Base-by-base conservation (phyloP, 2,113 vertebrate species). In the Myotis lucifugus region DNA sequence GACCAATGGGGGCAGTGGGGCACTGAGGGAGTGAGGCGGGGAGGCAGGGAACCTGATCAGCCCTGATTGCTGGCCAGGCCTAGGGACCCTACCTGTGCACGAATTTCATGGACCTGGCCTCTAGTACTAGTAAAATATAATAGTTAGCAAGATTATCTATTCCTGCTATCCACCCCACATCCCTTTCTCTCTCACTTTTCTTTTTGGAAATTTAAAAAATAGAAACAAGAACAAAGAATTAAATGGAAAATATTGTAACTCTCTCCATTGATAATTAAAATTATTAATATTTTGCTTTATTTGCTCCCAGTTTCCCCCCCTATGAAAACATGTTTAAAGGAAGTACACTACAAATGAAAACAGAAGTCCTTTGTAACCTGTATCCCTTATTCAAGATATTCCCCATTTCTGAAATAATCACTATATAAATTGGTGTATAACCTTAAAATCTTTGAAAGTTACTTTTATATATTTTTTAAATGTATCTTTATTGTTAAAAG, bases 271-370 rank as follows among this genome's bases (percentile, higher is more conserved):
- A 91, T 66, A 66, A 42, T 32, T n/a, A 84, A 93, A 78, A 27
- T 18, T 83, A 40, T 29, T 61, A 56, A 86, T 69, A 56, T 89
- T 93, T 88, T 91, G 83, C 18, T 81, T 90, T 85, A 61, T 34
- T 72, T 90, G 54, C 10, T 37, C 32, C 70, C 13, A 59, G 5
- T 37, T 87, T 70, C 86, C 17, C 74, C 37, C 40, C 0, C 76
- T 85, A 25, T 72, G 23, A 48, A 42, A 59, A 85, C 11, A 34
- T 21, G 12, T 85, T 93, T 37, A 83, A 93, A 52, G 37, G 76
- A 77, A 90, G 66, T 37, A 56, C 12, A 66, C 5, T 70, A 78
- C n/a, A 67, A 6, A 92, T n/a, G 13, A 66, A 82, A 96, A 66
- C 48, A 66, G 13, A 91, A 91, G 2, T 77, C 3, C 3, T 81